These are phyloP conservation scores for Tetragnatha versicolor DNA, from an alignment of 1,140 invertebrate species.

Conservation along the genomic window DNA sequence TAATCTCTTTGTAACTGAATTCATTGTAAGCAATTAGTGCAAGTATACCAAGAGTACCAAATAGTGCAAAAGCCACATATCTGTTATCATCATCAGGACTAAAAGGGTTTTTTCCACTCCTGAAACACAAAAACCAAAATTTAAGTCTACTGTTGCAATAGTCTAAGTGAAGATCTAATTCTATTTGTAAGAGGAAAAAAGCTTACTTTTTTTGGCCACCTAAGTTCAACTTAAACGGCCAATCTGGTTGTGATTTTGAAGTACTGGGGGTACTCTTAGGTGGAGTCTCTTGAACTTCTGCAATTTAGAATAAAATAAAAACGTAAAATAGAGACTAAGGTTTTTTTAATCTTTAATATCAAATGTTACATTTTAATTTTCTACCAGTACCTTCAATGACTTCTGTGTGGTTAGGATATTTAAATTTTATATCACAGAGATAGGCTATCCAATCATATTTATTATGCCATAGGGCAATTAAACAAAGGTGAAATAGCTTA, in stretches of 20 bases:
- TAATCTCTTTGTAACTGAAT: slow-evolving; percentile 89
- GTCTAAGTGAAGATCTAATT: neutral
- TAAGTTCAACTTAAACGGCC: slow-evolving; percentile 43
- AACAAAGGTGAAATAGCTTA: too few species aligned
- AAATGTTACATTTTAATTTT: too few species aligned
- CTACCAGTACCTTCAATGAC: too few species aligned
- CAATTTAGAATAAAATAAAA: neutral
- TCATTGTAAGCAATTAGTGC: slow-evolving; percentile 75
- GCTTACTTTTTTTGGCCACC: slow-evolving; percentile 25
- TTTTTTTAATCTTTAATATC: too few species aligned
- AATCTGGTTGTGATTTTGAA: slow-evolving; percentile 20
- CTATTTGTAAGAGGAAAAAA: too few species aligned
- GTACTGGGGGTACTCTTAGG: neutral
- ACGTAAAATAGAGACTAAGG: too few species aligned
- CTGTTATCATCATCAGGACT: slow-evolving; percentile 73
- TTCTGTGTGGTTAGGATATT: too few species aligned
- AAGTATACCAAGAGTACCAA: slow-evolving; percentile 72
- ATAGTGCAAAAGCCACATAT: slow-evolving; percentile 74
- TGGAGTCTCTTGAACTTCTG: slow-evolving; percentile 5
- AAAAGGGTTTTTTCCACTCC: slow-evolving; percentile 69
- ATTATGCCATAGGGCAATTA: too few species aligned
- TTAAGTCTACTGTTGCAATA: neutral
- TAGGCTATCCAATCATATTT: too few species aligned
- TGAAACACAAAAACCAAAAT: slow-evolving; percentile 2
- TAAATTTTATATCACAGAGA: too few species aligned